Percentiles rank a stretch among this genome's conserved stretches.
Evolutionary conservation across 1,140 invertebrate species (phyloP).

Genomic region (Platyscapa corneri): DNA sequence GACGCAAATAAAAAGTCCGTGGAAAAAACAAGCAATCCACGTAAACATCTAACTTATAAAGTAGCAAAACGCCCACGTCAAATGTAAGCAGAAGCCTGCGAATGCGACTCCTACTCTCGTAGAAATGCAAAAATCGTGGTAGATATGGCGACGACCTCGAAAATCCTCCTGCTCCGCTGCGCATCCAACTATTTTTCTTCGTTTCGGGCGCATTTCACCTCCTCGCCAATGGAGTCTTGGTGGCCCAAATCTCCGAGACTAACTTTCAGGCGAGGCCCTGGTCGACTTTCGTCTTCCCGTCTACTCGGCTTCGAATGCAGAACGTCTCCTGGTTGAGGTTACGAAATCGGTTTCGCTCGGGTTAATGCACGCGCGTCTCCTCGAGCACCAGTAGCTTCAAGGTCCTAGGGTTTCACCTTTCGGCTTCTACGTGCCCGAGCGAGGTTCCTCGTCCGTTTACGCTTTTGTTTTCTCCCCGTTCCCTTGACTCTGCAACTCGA

Average conservation of each 20-base stretch:
- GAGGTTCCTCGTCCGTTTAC: no score
- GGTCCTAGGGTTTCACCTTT: background rate
- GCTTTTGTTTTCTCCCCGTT: background rate
- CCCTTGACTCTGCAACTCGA: background rate
- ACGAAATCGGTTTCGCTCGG: background rate
- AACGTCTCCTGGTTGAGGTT: background rate
- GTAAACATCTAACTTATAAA: no score
- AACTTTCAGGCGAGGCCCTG: no score
- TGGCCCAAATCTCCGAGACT: no score
- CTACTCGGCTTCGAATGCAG: background rate
- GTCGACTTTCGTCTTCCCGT: no score
- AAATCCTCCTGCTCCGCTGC: no score
- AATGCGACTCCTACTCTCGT: no score
- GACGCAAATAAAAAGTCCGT: no score
- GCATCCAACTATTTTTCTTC: no score
- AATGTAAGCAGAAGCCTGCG: background rate
- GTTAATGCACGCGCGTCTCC: no score
- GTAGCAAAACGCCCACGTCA: background rate
- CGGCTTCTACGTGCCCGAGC: background rate
- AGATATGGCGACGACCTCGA: background rate
- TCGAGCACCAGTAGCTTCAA: background rate
- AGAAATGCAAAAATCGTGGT: background rate
- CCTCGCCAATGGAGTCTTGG: no score
- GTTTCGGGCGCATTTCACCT: background rate
- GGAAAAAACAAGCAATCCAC: no score